phyloP scores from a whole-genome alignment of 2,888 invertebrate genomes.

The Dastarcus helophoroides region DNA sequence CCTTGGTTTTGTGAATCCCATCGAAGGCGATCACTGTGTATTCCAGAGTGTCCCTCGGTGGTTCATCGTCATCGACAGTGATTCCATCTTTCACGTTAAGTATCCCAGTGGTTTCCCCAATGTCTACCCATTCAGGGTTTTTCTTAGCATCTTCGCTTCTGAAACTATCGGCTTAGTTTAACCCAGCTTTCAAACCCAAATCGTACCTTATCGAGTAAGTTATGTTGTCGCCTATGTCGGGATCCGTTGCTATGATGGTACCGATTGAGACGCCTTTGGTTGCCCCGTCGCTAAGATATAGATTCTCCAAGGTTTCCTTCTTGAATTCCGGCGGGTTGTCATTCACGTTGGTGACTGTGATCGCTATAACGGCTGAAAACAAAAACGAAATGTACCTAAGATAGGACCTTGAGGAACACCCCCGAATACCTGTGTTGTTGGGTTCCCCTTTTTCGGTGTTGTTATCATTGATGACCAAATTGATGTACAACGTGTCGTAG shows the following conservation, averaged over 20 bases:
- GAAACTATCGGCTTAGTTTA: no score
- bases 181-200: no score
- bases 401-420: no score
- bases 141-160: no score
- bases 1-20: conserved; percentile 27
- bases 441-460: conserved; percentile 34
- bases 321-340: conserved; percentile 51
- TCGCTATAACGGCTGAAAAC: conserved; percentile 42
- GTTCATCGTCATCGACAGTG: conserved; percentile 46
- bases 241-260: conserved; percentile 48
- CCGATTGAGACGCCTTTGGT: conserved; percentile 41
- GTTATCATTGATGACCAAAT: conserved; percentile 19
- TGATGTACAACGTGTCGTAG: conserved; percentile 22
- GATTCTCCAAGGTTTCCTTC: conserved; percentile 13
- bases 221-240: conserved; percentile 47
- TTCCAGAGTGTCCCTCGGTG: conserved; percentile 37
- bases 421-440: conserved; percentile 43
- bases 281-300: conserved; percentile 44
- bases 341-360: conserved; percentile 50
- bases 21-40: conserved; percentile 48
- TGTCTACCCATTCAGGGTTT: conserved; percentile 40
- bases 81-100: conserved; percentile 37
- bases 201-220: conserved; percentile 40
- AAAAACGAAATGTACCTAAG: no score
- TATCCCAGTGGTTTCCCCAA: conserved; percentile 42